A percentile compares a stretch with the other conserved stretches of the same genome.
Conservation (phyloP, 2,888 invertebrate species). For the Endomychus coccineus region DNA sequence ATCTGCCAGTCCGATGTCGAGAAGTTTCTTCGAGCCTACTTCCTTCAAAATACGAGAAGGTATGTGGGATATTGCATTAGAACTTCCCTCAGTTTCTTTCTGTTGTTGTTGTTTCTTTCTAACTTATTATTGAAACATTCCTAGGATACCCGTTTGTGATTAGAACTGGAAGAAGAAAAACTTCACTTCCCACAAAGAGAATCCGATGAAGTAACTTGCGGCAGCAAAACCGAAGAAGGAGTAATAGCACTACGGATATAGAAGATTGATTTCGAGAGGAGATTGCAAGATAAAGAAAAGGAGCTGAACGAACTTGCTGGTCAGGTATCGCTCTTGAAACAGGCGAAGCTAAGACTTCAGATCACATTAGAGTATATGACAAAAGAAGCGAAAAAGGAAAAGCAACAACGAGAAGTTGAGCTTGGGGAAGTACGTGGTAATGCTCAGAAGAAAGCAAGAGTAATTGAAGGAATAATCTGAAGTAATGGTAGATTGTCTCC, state of each 20-base stretch:
- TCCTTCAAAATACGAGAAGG: no score
- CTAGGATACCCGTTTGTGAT: slow-evolving; percentile 77
- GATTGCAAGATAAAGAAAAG: slow-evolving; percentile 83
- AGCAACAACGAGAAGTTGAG: slow-evolving; percentile 87
- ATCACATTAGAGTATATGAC: slow-evolving; percentile 89
- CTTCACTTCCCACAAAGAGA: slow-evolving; percentile 71
- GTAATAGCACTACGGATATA: slow-evolving; percentile 72
- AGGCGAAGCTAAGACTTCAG: slow-evolving; percentile 85
- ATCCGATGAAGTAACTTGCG: slow-evolving; percentile 75
- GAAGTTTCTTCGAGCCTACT: no score
- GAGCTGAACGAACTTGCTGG: slow-evolving; percentile 94
- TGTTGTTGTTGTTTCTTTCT: no score
- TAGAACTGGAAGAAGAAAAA: slow-evolving; percentile 85
- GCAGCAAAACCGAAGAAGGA: slow-evolving; percentile 79
- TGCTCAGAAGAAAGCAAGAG: slow-evolving; percentile 87
- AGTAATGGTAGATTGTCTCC: no score
- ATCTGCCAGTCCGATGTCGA: no score
- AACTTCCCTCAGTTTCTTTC: no score
- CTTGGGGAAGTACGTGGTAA: slow-evolving; percentile 85
- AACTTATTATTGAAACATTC: no score
- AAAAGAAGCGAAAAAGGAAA: slow-evolving; percentile 83
- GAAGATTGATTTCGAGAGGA: slow-evolving; percentile 81
- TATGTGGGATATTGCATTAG: no score
- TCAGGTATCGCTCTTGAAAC: slow-evolving; percentile 69
- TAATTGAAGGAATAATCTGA: no score